A percentile compares a stretch with the other conserved stretches of the same genome.
These are phyloP conservation scores for Mercenaria mercenaria DNA, from an alignment of 1,140 invertebrate genomes.

Conservation along the genomic window DNA sequence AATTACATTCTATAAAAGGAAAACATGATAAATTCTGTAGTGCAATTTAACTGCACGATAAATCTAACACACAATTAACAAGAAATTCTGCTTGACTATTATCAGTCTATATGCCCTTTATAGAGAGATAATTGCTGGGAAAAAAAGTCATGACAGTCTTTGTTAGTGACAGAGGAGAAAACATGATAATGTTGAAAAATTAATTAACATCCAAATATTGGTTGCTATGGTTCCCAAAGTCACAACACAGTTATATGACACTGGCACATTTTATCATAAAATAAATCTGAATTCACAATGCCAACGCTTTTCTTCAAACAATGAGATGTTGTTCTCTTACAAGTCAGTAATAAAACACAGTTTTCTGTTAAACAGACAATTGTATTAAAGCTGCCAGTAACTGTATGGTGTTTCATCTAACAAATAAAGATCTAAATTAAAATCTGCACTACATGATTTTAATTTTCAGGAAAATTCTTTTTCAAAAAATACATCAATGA, in stretches of 20 bases:
- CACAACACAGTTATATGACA: not conserved
- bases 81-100: not conserved
- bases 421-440: too few relatives aligned
- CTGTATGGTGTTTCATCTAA: too few relatives aligned
- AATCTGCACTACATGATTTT: too few relatives aligned
- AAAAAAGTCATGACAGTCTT: not conserved
- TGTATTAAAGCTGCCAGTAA: too few relatives aligned
- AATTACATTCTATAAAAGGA: constrained; percentile 6
- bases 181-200: not conserved
- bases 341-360: too few relatives aligned
- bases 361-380: too few relatives aligned
- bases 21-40: not conserved
- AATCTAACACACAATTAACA: not conserved
- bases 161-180: not conserved
- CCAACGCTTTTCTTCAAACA: not conserved
- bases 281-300: not conserved
- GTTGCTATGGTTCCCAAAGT: constrained; percentile 30
- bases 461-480: too few relatives aligned
- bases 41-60: not conserved
- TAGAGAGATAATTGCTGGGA: not conserved
- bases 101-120: not conserved
- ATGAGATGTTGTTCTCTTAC: not conserved
- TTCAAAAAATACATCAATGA: too few relatives aligned
- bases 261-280: not conserved
- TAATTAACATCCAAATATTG: not conserved